phyloP scores from a whole-genome alignment of 2,888 invertebrate genomes.

The Lysandra coridon region DNA sequence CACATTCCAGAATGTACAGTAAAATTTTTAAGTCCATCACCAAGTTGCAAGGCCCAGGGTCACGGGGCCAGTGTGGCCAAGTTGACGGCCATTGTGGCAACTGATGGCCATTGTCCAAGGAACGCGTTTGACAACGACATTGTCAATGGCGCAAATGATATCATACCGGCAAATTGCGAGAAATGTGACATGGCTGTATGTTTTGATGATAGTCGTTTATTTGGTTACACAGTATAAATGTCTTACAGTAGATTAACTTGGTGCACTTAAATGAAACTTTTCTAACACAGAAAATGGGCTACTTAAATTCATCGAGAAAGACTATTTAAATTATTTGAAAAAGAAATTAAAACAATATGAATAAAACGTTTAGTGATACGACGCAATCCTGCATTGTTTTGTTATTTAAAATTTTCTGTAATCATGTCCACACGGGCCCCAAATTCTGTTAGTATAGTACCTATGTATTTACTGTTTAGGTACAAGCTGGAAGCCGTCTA shows the following conservation, averaged over 20 bases:
- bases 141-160: conserved; percentile 31
- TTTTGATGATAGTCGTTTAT: neutral
- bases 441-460: too few relatives aligned
- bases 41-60: neutral
- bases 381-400: too few relatives aligned
- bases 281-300: too few relatives aligned
- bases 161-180: conserved; percentile 52
- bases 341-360: too few relatives aligned
- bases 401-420: too few relatives aligned
- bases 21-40: neutral
- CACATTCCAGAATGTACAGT: neutral
- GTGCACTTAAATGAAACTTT: conserved; percentile 41
- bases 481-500: too few relatives aligned
- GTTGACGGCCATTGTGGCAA: conserved; percentile 14
- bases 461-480: too few relatives aligned
- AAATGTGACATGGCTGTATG: conserved; percentile 48
- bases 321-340: too few relatives aligned
- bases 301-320: too few relatives aligned
- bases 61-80: conserved; percentile 9
- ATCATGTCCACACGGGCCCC: too few relatives aligned
- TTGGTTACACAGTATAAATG: neutral
- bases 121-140: conserved; percentile 24
- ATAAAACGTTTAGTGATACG: too few relatives aligned
- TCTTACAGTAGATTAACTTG: conserved; percentile 44
- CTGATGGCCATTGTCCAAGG: conserved; percentile 16